Conservation (phyloP, 2,797 vertebrate species). For the Glossophaga mutica region DNA sequence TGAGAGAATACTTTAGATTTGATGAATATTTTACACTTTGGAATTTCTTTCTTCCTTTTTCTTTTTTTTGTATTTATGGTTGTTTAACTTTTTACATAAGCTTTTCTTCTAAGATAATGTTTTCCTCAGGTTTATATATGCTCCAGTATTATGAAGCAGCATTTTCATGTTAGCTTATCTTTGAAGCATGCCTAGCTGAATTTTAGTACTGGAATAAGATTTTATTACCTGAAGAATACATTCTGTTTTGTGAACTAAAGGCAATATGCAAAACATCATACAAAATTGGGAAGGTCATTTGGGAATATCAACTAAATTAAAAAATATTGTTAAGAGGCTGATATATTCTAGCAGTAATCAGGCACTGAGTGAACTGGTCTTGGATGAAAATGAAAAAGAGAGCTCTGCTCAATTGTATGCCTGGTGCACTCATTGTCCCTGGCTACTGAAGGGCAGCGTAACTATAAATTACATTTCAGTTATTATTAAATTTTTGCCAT, state of each 20-base stretch:
- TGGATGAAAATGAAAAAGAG: not conserved
- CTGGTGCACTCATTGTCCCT: conserved; percentile 6
- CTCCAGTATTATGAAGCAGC: not conserved
- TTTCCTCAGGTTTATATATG: not conserved
- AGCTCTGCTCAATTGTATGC: conserved; percentile 38
- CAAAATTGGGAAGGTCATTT: conserved; percentile 54
- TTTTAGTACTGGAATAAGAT: conserved; percentile 49
- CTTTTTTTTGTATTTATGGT: not conserved
- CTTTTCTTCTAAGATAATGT: not conserved
- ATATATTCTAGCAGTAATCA: not conserved
- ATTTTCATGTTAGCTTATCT: conserved; percentile 25
- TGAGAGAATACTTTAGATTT: conserved; percentile 2
- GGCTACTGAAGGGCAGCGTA: not conserved
- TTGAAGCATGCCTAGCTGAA: conserved; percentile 23
- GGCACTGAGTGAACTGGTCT: not conserved
- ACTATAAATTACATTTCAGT: conserved; percentile 50
- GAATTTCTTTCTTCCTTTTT: not conserved
- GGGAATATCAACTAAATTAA: conserved; percentile 47
- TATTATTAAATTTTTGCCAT: conserved; percentile 56
- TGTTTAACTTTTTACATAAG: conserved; percentile 34
- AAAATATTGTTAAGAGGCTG: conserved; percentile 46
- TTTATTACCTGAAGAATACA: conserved; percentile 53
- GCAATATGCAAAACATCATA: conserved; percentile 48
- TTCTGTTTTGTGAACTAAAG: conserved; percentile 54
- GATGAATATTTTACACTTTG: not conserved